Conservation (phyloP, 2,113 vertebrate species). For the Oncorhynchus masou region DNA sequence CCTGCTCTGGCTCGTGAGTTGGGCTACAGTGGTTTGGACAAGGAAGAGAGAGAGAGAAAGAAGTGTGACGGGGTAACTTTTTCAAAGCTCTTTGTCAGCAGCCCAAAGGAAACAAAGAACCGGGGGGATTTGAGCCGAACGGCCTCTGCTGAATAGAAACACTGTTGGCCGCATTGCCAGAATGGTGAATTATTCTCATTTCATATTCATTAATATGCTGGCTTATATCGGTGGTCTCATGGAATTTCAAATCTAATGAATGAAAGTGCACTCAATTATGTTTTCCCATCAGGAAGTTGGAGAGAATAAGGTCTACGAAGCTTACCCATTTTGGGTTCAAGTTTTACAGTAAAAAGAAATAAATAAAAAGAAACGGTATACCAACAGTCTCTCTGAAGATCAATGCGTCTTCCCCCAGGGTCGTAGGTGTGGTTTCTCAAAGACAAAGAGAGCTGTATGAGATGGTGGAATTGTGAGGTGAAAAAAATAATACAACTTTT, state of each 20-base stretch:
- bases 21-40: slow-evolving; percentile 15
- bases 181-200: slow-evolving; percentile 17
- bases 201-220: slow-evolving; percentile 47
- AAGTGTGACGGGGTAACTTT: slow-evolving; percentile 2
- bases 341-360: too few relatives aligned
- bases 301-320: slow-evolving; percentile 19
- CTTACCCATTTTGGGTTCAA: too few relatives aligned
- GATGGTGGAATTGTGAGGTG: too few relatives aligned
- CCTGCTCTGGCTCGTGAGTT: slow-evolving; percentile 25
- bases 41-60: slow-evolving; percentile 1
- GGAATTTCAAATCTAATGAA: slow-evolving; percentile 51
- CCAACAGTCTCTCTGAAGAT: neutral
- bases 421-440: too few relatives aligned
- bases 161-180: slow-evolving; percentile 6
- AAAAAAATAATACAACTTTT: too few relatives aligned
- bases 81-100: slow-evolving; percentile 32
- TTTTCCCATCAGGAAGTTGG: slow-evolving; percentile 36
- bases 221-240: slow-evolving; percentile 18
- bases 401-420: too few relatives aligned
- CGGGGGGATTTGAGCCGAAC: slow-evolving; percentile 2
- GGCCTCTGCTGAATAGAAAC: slow-evolving; percentile 6
- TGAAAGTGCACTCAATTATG: slow-evolving; percentile 49
- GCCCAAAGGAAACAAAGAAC: slow-evolving; percentile 27
- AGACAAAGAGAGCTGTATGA: too few relatives aligned
- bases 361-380: neutral